These are phyloP conservation scores for Pelagia noctiluca DNA, from an alignment of 30 jellyfish, hydroid and myxozoan genomes.

Conservation along the genomic window DNA sequence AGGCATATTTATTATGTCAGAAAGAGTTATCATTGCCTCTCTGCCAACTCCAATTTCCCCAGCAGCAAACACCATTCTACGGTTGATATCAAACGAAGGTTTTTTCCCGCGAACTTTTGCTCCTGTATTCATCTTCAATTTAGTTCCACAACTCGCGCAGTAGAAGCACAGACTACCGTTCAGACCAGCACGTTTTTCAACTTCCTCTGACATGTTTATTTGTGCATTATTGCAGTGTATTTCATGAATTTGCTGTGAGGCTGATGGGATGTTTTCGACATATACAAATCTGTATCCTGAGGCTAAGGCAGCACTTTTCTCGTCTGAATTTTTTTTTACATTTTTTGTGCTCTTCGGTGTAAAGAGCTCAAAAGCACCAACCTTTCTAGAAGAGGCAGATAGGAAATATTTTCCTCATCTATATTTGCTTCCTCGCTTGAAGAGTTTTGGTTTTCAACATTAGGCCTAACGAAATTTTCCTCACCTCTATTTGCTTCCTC, in stretches of 20 bases:
- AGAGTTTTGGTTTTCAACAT: too few relatives aligned
- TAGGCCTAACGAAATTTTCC: too few relatives aligned
- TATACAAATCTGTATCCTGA: background rate
- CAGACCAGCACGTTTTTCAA: background rate
- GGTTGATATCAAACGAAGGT: background rate
- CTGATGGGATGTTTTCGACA: background rate
- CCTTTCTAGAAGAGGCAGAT: too few relatives aligned
- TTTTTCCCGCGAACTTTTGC: background rate
- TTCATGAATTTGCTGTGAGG: background rate
- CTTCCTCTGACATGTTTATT: background rate
- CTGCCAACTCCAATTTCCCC: conserved; percentile 22
- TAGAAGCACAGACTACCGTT: background rate
- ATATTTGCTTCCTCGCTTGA: too few relatives aligned
- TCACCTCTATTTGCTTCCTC: too few relatives aligned
- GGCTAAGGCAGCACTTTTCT: background rate
- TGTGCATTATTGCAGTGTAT: background rate
- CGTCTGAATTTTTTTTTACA: too few relatives aligned
- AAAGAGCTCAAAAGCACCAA: too few relatives aligned
- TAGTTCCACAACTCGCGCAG: background rate
- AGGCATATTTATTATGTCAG: conserved; percentile 2
- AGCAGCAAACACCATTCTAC: background rate
- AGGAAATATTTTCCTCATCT: too few relatives aligned
- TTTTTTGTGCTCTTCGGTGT: too few relatives aligned
- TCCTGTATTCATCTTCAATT: background rate
- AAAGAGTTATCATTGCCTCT: background rate